Evolutionary conservation across 1,140 invertebrate genomes (phyloP).

Genomic region (Trichogramma pretiosum): DNA sequence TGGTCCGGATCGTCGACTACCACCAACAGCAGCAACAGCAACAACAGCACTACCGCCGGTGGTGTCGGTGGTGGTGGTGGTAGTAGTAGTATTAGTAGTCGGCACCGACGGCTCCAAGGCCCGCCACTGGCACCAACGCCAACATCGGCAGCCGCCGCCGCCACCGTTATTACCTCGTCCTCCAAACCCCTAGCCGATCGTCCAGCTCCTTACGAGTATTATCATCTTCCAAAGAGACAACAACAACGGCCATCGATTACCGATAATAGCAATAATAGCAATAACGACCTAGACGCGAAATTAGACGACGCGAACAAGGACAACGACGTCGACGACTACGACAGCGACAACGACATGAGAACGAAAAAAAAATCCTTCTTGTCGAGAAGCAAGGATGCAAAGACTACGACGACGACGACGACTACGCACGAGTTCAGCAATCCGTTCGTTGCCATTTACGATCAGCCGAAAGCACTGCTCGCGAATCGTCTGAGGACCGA

Average conservation of each 20-base stretch:
- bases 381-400: neutral
- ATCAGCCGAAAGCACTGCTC: neutral
- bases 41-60: no score
- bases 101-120: slow-evolving; percentile 30
- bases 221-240: slow-evolving; percentile 2
- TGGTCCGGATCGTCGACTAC: no score
- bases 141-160: slow-evolving; percentile 23
- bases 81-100: no score
- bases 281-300: no score
- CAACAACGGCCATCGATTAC: neutral
- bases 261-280: no score
- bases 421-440: slow-evolving; percentile 20
- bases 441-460: slow-evolving; percentile 12
- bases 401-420: neutral
- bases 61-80: no score
- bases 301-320: neutral
- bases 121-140: slow-evolving; percentile 22
- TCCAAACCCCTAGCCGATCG: no score
- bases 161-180: slow-evolving; percentile 19
- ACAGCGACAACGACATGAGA: neutral
- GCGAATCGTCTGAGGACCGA: slow-evolving; percentile 4
- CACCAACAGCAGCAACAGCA: no score
- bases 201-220: slow-evolving; percentile 3
- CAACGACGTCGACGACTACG: neutral
- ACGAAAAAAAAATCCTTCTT: neutral